Evolutionary conservation across 2,797 vertebrate species (phyloP), one percentile per base, ranked within the genome.

Genomic region (Epinephelus malabaricus): DNA sequence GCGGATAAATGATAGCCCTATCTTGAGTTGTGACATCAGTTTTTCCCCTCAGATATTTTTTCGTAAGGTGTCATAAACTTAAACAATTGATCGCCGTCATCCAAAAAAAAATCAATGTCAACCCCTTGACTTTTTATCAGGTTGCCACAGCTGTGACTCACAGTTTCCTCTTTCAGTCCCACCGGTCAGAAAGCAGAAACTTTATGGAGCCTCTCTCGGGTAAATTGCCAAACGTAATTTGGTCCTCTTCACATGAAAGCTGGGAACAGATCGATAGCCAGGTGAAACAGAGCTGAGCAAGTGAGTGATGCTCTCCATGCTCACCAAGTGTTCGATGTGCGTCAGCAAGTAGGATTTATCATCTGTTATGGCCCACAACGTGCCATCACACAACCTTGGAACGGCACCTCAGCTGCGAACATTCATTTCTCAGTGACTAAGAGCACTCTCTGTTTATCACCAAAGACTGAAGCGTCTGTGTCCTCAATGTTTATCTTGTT

Each of bases 291-390:
- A 82, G 83, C 78, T 40, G 71, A 79, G 76, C 13, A 61, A 53
- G 79, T 95, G 93, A 94, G 81, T 93, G 91, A 95, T 94, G 92
- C 81, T 58, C 64, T 79, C 81, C 64, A 18, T 74, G 85, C 83
- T 79, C 75, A 60, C 79, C 76, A 66, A 89, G 86, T 89, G 73
- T 69, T 30, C 5, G 46, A 18, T 87, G 89, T 93, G 92, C 90
- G 92, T 94, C 94, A 94, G 81, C 90, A 78, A 46, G 68, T 79
- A 78, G 76, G 85, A 94, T 94, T 92, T 89, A 93, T 93, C 79
- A 86, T 90, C 92, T 70, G 82, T 81, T 87, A 77, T 70, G 79
- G 77, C 25, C 77, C 27, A 55, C 79, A 46, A 75, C 30, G 63
- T 86, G 78, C 81, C 66, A 73, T 90, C 85, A 69, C 88, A 30